Percentiles rank a stretch among this genome's conserved stretches.
These are phyloP conservation scores for Garrulus glandarius DNA, from an alignment of 2,797 vertebrate genomes.

Conservation along the genomic window DNA sequence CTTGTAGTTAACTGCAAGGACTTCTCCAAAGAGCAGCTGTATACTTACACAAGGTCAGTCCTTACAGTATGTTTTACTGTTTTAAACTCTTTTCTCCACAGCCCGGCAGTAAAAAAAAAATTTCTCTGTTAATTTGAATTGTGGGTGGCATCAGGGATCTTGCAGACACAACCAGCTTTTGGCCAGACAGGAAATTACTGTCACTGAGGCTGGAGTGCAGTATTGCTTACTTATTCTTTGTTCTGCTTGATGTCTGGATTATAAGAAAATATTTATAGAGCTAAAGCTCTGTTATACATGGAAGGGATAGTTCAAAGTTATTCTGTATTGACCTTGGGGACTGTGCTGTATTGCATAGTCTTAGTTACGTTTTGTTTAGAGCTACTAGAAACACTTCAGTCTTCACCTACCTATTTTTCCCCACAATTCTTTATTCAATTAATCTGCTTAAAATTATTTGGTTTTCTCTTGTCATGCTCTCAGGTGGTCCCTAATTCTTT, in stretches of 20 bases:
- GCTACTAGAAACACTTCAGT: background rate
- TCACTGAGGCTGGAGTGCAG: background rate
- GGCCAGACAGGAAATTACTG: background rate
- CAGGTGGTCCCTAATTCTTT: background rate
- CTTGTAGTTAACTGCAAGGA: background rate
- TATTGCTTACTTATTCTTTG: background rate
- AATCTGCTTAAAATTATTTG: background rate
- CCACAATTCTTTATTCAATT: background rate
- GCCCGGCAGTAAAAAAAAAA: background rate
- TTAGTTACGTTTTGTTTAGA: background rate
- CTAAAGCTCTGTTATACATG: background rate
- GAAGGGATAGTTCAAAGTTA: background rate
- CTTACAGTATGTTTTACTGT: background rate
- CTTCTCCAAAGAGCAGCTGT: background rate
- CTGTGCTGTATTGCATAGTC: background rate
- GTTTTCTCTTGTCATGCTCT: background rate
- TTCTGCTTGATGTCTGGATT: background rate
- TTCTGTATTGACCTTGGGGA: background rate
- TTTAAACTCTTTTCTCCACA: constrained; percentile 7
- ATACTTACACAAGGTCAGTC: background rate
- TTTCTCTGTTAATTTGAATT: background rate
- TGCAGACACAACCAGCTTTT: background rate
- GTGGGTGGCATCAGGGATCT: background rate
- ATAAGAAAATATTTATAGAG: constrained; percentile 2
- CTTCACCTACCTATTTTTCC: background rate